phyloP scores from a whole-genome alignment of 2,113 vertebrate species.

The Datnioides undecimradiatus region DNA sequence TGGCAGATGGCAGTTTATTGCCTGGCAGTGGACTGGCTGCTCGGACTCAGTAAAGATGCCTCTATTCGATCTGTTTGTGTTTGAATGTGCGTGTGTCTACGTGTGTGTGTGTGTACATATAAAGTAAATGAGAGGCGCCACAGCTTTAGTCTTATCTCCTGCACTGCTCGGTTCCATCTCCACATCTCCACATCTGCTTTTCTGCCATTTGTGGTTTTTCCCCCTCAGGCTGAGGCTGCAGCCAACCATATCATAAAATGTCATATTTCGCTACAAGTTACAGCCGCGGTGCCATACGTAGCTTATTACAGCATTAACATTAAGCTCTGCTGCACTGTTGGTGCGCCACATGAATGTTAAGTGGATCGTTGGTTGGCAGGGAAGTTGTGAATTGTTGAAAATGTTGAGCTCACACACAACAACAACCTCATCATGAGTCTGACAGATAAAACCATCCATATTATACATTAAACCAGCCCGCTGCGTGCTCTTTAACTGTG shows the following conservation, averaged over 20 bases:
- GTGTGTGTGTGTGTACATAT: neutral
- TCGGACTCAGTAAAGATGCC: slow-evolving; percentile 36
- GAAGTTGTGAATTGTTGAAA: neutral
- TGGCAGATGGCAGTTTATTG: slow-evolving; percentile 50
- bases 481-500: slow-evolving; percentile 46
- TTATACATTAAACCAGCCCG: slow-evolving; percentile 30
- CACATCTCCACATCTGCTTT: slow-evolving; percentile 17
- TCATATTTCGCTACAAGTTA: slow-evolving; percentile 29
- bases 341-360: slow-evolving; percentile 15
- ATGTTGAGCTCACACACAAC: neutral
- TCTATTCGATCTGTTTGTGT: slow-evolving; percentile 38
- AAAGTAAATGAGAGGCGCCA: neutral
- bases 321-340: slow-evolving; percentile 1
- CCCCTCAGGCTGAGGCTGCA: slow-evolving; percentile 12
- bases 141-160: slow-evolving; percentile 22
- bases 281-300: neutral
- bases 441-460: slow-evolving; percentile 11
- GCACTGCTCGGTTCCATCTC: neutral
- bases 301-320: slow-evolving; percentile 37
- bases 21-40: slow-evolving; percentile 19
- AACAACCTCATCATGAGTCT: neutral
- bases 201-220: slow-evolving; percentile 18
- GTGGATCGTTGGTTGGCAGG: neutral
- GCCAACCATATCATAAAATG: slow-evolving; percentile 19
- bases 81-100: slow-evolving; percentile 25